Percentiles rank a stretch among this genome's conserved stretches.
phyloP scores from a whole-genome alignment of 53 echinoderm and acorn worm species.

The Astropecten irregularis region DNA sequence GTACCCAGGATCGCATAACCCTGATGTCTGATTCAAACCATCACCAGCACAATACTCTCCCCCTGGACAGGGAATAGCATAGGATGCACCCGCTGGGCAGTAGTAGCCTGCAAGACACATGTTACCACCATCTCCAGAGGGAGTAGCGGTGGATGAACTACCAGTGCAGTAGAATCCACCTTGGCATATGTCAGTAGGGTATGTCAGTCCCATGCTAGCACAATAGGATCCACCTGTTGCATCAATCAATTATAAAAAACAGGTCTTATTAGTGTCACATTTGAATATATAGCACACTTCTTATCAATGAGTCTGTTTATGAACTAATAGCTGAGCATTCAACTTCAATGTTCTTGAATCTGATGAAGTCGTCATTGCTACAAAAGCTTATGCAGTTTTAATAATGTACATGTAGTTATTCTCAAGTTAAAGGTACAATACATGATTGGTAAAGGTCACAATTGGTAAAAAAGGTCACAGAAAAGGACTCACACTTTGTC shows the following conservation, averaged over 20 bases:
- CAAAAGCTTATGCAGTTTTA: too few species aligned
- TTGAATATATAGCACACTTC: too few species aligned
- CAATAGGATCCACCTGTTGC: constrained; percentile 84
- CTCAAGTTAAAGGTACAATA: too few species aligned
- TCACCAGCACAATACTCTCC: constrained; percentile 85
- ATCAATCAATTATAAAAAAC: background rate
- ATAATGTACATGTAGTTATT: too few species aligned
- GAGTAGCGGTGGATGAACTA: constrained; percentile 72
- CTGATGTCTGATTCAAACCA: constrained; percentile 77
- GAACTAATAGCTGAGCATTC: too few species aligned
- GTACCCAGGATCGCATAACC: constrained; percentile 82
- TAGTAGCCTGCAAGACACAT: constrained; percentile 84
- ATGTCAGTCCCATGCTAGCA: constrained; percentile 80
- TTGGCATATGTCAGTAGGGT: constrained; percentile 80
- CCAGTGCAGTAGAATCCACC: constrained; percentile 95
- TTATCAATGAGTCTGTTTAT: too few species aligned
- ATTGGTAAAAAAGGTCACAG: too few species aligned
- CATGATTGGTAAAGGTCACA: too few species aligned
- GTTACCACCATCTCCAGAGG: constrained; percentile 76
- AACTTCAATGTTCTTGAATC: too few species aligned
- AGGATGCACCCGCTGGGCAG: constrained; percentile 86
- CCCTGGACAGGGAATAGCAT: constrained; percentile 86
- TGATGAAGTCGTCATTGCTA: too few species aligned
- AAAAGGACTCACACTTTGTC: too few species aligned
- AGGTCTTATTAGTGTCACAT: too few species aligned